Evolutionary conservation across 2,888 invertebrate genomes (phyloP).

Genomic region (Hesperia comma): DNA sequence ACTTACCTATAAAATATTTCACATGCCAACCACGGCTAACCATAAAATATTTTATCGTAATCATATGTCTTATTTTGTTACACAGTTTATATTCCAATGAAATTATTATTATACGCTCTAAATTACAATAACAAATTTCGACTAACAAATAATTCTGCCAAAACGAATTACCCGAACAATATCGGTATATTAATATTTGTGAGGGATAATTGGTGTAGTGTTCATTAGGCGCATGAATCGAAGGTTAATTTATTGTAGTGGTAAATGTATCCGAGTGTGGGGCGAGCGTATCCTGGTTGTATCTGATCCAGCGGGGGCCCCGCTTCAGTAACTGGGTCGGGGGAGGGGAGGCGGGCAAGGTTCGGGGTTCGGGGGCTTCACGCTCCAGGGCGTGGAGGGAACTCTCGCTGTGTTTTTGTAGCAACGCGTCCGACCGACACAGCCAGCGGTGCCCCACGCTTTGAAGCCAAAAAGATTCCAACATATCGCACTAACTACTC

Average conservation of each 20-base stretch:
- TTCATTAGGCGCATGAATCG: constrained; percentile 39
- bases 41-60: not conserved
- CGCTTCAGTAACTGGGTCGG: constrained; percentile 65
- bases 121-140: constrained; percentile 7
- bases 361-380: constrained; percentile 32
- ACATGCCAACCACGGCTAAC: no score
- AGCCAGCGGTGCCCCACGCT: constrained; percentile 54
- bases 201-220: constrained; percentile 18
- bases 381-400: constrained; percentile 49
- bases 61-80: not conserved
- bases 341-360: constrained; percentile 43
- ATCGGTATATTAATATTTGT: constrained; percentile 16
- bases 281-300: constrained; percentile 51
- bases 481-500: constrained; percentile 1
- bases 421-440: constrained; percentile 66
- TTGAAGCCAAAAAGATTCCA: constrained; percentile 51
- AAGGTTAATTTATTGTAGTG: constrained; percentile 51
- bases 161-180: constrained; percentile 10
- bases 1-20: not conserved
- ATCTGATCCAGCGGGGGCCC: constrained; percentile 50
- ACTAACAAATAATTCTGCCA: constrained; percentile 2
- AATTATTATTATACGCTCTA: no score
- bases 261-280: constrained; percentile 44
- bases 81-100: not conserved
- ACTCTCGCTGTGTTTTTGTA: constrained; percentile 66